A percentile compares a stretch with the other conserved stretches of the same genome.
These are phyloP conservation scores for Ageneiosus marmoratus DNA, from an alignment of 2,113 vertebrate species.

Conservation along the genomic window DNA sequence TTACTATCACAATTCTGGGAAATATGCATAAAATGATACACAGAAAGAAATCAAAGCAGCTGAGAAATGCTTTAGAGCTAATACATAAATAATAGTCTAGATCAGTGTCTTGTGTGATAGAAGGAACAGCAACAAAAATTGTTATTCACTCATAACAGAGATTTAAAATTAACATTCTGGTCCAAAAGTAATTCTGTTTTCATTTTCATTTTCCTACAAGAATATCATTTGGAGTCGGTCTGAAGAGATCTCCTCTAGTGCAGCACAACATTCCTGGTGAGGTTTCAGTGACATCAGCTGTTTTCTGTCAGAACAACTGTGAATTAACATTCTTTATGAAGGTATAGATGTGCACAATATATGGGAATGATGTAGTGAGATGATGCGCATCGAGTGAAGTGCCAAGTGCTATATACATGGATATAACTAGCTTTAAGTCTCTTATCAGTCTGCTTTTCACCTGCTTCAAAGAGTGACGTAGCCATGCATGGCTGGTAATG, in stretches of 20 bases:
- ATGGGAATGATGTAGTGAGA: slow-evolving; percentile 18
- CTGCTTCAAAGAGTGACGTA: slow-evolving; percentile 52
- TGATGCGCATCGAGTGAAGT: not conserved
- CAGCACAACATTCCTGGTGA: slow-evolving; percentile 6
- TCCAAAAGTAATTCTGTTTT: not conserved
- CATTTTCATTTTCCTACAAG: not conserved
- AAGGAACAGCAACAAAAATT: not conserved
- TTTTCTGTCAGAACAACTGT: slow-evolving; percentile 2
- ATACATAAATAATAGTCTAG: not conserved
- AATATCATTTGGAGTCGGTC: not conserved
- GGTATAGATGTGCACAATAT: slow-evolving; percentile 16
- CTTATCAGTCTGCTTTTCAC: slow-evolving; percentile 38
- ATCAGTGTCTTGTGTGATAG: not conserved
- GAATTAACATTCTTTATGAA: slow-evolving; percentile 17
- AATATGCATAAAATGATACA: not conserved
- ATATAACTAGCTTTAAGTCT: slow-evolving; percentile 35
- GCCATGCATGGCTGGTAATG: slow-evolving; percentile 77
- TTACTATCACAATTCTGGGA: not conserved
- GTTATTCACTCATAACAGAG: too few relatives aligned
- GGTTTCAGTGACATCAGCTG: slow-evolving; percentile 21
- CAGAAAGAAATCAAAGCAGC: not conserved
- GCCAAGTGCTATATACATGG: slow-evolving; percentile 6
- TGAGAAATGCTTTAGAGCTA: not conserved
- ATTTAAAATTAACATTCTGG: not conserved
- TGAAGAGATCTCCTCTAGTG: slow-evolving; percentile 3